Evolutionary conservation across 2,113 vertebrate species (phyloP).

Genomic region (Tetrao urogallus): DNA sequence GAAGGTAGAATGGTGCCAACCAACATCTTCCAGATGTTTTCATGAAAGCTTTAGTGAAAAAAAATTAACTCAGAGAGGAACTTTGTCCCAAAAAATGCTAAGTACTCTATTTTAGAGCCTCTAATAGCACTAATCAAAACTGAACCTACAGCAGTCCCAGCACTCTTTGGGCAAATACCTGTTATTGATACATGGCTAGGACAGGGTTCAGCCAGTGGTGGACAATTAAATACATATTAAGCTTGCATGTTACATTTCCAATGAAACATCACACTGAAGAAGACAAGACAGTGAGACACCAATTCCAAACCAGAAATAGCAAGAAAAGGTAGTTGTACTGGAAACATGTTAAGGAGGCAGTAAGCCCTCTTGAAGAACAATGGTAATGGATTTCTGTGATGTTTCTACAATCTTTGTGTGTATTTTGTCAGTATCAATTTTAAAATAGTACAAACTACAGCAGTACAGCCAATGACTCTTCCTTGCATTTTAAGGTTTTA

Average conservation of each 20-base stretch:
- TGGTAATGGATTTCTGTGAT: not conserved
- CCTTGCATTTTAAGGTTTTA: not conserved
- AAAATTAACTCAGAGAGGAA: not conserved
- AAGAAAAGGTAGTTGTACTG: not conserved
- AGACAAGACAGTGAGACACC: not conserved
- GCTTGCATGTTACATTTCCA: not conserved
- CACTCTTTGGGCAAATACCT: not conserved
- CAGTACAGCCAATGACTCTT: not conserved
- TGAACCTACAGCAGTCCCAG: not conserved
- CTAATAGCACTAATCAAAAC: not conserved
- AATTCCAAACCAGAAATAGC: not conserved
- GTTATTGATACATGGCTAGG: not conserved
- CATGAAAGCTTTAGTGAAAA: not conserved
- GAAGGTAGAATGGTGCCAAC: not conserved
- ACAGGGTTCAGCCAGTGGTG: not conserved
- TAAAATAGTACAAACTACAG: not conserved
- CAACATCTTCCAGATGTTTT: not conserved
- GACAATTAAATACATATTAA: not conserved
- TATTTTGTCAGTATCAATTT: not conserved
- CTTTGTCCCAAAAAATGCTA: not conserved
- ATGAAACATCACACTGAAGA: not conserved
- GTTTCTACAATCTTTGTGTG: not conserved
- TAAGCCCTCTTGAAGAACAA: not conserved
- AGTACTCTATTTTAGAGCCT: not conserved
- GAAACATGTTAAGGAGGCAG: not conserved